Evolutionary conservation across 2,113 vertebrate genomes (phyloP), one percentile per base, ranked within the genome.

Genomic region (Ochotona princeps): DNA sequence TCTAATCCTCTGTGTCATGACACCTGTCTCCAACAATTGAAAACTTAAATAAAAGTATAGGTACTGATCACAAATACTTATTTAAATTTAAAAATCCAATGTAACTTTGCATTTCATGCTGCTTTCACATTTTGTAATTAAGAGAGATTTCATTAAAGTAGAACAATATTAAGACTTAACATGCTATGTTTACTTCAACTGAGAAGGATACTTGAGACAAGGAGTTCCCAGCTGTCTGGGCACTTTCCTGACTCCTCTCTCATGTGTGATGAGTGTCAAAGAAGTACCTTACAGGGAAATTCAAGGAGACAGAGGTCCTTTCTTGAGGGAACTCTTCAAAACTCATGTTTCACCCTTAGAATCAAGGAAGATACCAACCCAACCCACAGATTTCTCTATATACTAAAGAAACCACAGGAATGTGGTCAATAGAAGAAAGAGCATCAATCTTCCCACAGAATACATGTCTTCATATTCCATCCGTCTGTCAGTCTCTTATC

Each of bases 311-410:
- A 38, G 30, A 0, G 4, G 0, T 0, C 44, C 60, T 14, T 60
- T 88, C 25, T 57, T 54, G 47, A 79, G 54, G 38, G 66, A 35
- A 4, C 0, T 7, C 32, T 3, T 66, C 32, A 73, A 83, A 90
- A 28, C 44, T 18, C 47, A 88, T 2, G 15, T 88, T 88, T 23
- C 5, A 2, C 0, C 26, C 13, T 73, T 54, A 35, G 44, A 63
- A 25, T 88, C 84, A 47, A 88, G n/a, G 25, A 78, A 83, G 49
- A 94, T 57, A 10, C 65, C 89, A 47, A 35, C 65, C n/a, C 17
- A 12, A 1, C 54, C 32, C 28, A 57, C 14, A 65, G 70, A 63
- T 30, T 49, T 78, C 89, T 65, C 20, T 28, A 3, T 26, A 61
- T 30, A 83, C 14, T 78, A 54, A 65, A 0, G 5, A 2, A 13